Conservation (phyloP, 2,113 vertebrate genomes). For the Cryptoleucopteryx plumbea region DNA sequence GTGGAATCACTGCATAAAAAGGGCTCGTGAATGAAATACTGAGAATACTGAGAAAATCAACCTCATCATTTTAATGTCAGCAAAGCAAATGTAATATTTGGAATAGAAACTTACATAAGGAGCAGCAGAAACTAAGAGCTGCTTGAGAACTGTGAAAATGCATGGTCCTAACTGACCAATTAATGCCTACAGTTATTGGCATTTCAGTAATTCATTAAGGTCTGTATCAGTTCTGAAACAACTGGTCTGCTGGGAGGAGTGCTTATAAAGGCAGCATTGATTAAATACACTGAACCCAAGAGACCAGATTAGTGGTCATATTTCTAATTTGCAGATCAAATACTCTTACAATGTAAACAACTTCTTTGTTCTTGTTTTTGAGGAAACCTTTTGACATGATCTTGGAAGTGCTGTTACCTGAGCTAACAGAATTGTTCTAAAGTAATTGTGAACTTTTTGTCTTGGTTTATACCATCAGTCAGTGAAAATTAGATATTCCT, state of each 20-base stretch:
- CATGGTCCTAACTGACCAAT: not conserved
- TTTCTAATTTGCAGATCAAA: not conserved
- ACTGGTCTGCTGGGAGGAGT: not conserved
- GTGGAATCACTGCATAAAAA: conserved; percentile 2
- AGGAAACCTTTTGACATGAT: not conserved
- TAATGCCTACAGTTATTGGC: not conserved
- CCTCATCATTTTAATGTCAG: not conserved
- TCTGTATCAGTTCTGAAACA: not conserved
- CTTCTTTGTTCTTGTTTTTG: not conserved
- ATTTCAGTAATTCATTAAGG: not conserved
- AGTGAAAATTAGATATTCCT: not conserved
- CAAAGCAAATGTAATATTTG: not conserved
- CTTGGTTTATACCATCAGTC: not conserved
- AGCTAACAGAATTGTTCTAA: not conserved
- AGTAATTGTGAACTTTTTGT: not conserved
- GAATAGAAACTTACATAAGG: not conserved
- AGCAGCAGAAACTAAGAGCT: not conserved
- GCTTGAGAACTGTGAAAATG: not conserved
- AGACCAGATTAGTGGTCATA: not conserved
- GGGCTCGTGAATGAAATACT: not conserved
- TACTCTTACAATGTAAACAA: not conserved
- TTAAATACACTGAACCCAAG: not conserved
- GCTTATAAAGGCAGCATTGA: not conserved
- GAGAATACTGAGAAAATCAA: not conserved
- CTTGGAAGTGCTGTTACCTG: not conserved